Percentiles rank a stretch among this genome's conserved stretches.
phyloP scores from a whole-genome alignment of 2,113 vertebrate genomes.

The Pseudopipra pipra region DNA sequence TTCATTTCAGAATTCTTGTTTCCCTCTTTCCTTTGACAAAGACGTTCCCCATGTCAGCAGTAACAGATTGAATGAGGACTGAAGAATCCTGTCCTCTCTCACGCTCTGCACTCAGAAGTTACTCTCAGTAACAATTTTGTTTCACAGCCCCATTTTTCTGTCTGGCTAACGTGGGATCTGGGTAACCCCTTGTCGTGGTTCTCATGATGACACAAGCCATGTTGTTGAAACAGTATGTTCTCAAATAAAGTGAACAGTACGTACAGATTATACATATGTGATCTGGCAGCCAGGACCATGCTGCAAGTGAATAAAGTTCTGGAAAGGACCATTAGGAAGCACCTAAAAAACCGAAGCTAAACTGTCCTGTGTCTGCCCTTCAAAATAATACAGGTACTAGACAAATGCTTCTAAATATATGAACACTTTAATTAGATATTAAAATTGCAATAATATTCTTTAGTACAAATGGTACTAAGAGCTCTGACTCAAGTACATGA shows the following conservation, averaged over 20 bases:
- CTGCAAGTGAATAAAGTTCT: not conserved
- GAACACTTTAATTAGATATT: not conserved
- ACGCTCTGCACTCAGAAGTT: not conserved
- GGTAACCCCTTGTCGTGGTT: slow-evolving; percentile 3
- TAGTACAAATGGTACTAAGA: not conserved
- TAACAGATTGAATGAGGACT: not conserved
- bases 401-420: not conserved
- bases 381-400: not conserved
- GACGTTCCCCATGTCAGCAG: not conserved
- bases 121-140: not conserved
- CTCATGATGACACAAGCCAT: slow-evolving; percentile 45
- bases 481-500: not conserved
- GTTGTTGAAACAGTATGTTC: slow-evolving; percentile 56
- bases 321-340: not conserved
- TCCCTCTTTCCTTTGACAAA: not conserved
- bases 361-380: not conserved
- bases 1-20: not conserved
- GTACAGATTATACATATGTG: not conserved
- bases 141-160: slow-evolving; percentile 16
- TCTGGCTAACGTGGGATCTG: not conserved
- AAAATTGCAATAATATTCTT: not conserved
- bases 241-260: slow-evolving; percentile 38
- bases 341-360: not conserved
- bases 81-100: not conserved
- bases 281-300: not conserved